Percentiles rank a stretch among this genome's conserved stretches.
These are phyloP conservation scores for Eurytoma californica DNA, from an alignment of 2,888 invertebrate genomes.

Conservation along the genomic window DNA sequence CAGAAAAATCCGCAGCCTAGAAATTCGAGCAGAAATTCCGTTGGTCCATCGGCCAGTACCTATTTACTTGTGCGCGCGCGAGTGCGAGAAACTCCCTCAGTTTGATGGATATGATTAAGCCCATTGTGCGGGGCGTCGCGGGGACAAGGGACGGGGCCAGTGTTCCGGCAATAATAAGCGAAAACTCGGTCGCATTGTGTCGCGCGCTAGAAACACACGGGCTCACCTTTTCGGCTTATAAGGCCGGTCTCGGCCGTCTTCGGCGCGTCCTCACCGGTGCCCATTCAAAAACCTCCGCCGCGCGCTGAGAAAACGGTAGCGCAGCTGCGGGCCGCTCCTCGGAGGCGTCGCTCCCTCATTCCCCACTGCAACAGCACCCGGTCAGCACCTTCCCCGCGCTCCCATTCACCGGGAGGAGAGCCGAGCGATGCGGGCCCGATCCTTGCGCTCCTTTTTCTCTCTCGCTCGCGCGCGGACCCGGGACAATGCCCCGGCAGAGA, in stretches of 20 bases:
- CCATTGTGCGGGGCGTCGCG: constrained; percentile 45
- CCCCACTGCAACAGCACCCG: constrained; percentile 14
- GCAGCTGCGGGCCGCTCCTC: constrained; percentile 36
- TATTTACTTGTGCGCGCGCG: background rate
- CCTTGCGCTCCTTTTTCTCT: constrained; percentile 39
- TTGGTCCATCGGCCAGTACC: background rate
- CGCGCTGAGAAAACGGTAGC: constrained; percentile 27
- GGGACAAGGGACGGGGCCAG: constrained; percentile 23
- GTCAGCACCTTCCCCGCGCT: constrained; percentile 48
- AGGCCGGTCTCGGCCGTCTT: constrained; percentile 52
- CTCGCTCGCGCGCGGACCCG: background rate
- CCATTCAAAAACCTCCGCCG: constrained; percentile 13
- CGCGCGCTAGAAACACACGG: constrained; percentile 20
- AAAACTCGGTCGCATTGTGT: constrained; percentile 17
- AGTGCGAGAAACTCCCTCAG: constrained; percentile 47
- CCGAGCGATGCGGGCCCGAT: constrained; percentile 15
- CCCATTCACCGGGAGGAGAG: constrained; percentile 26
- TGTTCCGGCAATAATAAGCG: constrained; percentile 51
- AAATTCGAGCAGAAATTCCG: constrained; percentile 28
- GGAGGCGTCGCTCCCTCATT: constrained; percentile 35
- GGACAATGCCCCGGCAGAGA: constrained; percentile 37
- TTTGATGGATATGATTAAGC: constrained; percentile 56
- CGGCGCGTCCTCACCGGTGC: constrained; percentile 41
- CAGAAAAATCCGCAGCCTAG: no score
- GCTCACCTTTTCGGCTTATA: constrained; percentile 55